Evolutionary conservation across 2,797 vertebrate species (phyloP).

Genomic region (Fistularia tabacaria): DNA sequence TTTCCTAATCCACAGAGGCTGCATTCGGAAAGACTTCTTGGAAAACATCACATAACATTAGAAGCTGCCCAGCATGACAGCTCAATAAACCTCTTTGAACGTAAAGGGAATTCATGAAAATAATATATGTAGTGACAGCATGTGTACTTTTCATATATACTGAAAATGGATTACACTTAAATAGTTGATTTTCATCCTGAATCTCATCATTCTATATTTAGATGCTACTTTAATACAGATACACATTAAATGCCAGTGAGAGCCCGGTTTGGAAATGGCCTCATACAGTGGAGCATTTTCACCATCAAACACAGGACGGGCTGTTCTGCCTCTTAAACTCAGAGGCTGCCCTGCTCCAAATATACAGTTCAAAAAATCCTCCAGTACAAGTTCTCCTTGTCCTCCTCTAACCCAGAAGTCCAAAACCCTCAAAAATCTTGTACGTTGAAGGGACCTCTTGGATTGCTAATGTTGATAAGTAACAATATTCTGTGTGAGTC

Average conservation of each 20-base stretch:
- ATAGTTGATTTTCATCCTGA: constrained; percentile 14
- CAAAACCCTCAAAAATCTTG: constrained; percentile 1
- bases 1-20: no score
- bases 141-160: constrained; percentile 26
- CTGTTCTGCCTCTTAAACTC: constrained; percentile 50
- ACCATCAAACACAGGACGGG: constrained; percentile 49
- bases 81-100: background rate
- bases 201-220: constrained; percentile 30
- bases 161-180: constrained; percentile 25
- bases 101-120: background rate
- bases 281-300: constrained; percentile 53
- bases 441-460: constrained; percentile 17
- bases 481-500: constrained; percentile 40
- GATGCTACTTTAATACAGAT: constrained; percentile 27
- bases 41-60: no score
- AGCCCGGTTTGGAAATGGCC: constrained; percentile 26
- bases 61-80: no score
- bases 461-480: constrained; percentile 45
- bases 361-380: constrained; percentile 47
- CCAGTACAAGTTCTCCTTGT: constrained; percentile 64
- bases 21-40: no score
- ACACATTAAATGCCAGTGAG: constrained; percentile 25
- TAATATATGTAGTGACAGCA: background rate
- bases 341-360: constrained; percentile 47
- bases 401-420: constrained; percentile 21